Evolutionary conservation across 2,888 invertebrate species (phyloP), one percentile per base, ranked within the genome.

Genomic region (Apoda limacodes): DNA sequence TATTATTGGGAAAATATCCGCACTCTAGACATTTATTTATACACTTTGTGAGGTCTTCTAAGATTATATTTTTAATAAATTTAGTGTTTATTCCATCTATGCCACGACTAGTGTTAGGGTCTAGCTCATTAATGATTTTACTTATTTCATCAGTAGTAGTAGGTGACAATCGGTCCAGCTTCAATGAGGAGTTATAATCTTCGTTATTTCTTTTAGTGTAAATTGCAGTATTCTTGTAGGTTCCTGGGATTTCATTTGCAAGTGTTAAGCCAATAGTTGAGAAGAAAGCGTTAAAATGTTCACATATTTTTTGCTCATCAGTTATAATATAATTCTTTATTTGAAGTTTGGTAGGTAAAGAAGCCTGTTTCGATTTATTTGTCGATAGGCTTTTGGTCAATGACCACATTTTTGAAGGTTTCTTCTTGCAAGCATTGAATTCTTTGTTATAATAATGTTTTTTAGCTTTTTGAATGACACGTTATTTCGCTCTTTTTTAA

Each of bases 61-160:
- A n/a, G n/a, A n/a, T 39, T 7, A 41, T 4, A 13, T 36, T 28
- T 37, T 36, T 36, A 10, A 35, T 25, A 2, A 22, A 15, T 31
- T 41, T 41, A 21, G 34, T 36, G n/a, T 22, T 35, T 11, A 41
- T 27, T 22, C 27, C 32, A 21, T 41, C 37, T 7, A 38, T 3
- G 2, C 38, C 41, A 19, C 23, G 13, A 27, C 38, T 38, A 2
- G 30, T 24, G 14, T 37, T 37, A 4, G 17, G 12, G 13, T 41
- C 29, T 14, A 38, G 11, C 25, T 27, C 20, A 14, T 36, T 30
- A 5, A 39, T 39, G n/a, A 36, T 34, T 22, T 30, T 28, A 5
- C 7, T 11, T 19, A 39, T 25, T 35, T 39, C 35, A 9, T 10
- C 12, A 11, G 10, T 24, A 7, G 14, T 26, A 12, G 25, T 20